A percentile compares a stretch with the other conserved stretches of the same genome.
phyloP scores from a whole-genome alignment of 2,888 invertebrate species.

The Prosopocoilus inquinatus region DNA sequence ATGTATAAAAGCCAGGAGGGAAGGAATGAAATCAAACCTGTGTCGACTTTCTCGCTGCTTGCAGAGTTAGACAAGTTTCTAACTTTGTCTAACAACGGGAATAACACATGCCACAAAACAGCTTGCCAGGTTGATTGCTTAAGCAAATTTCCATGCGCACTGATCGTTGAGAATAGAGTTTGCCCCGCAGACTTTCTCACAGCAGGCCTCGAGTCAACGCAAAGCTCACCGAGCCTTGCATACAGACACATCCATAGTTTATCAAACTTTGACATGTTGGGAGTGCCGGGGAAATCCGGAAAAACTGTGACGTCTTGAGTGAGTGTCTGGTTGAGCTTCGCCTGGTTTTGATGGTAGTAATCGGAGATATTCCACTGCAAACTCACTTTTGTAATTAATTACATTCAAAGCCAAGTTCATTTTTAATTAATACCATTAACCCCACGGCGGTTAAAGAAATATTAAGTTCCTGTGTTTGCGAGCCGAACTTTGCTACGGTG shows the following conservation, averaged over 20 bases:
- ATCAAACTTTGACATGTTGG: constrained; percentile 86
- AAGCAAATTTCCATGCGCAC: constrained; percentile 89
- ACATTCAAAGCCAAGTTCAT: constrained; percentile 8
- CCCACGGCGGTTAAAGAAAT: constrained; percentile 97
- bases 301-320: constrained; percentile 73
- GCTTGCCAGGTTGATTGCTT: constrained; percentile 91
- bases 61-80: constrained; percentile 69
- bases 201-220: constrained; percentile 93
- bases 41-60: constrained; percentile 79
- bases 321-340: constrained; percentile 72
- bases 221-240: constrained; percentile 82
- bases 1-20: background rate
- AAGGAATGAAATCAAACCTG: constrained; percentile 49
- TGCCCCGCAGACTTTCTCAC: constrained; percentile 96
- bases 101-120: constrained; percentile 91
- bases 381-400: constrained; percentile 18
- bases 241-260: constrained; percentile 96
- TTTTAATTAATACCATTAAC: constrained; percentile 71
- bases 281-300: constrained; percentile 80
- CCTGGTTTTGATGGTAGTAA: constrained; percentile 93
- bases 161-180: constrained; percentile 95
- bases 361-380: constrained; percentile 98
- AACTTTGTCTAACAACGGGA: constrained; percentile 92
- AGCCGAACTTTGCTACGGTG: constrained; percentile 93
- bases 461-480: constrained; percentile 94